Conservation (phyloP, 2,888 invertebrate genomes). For the Acholoe squamosa region DNA sequence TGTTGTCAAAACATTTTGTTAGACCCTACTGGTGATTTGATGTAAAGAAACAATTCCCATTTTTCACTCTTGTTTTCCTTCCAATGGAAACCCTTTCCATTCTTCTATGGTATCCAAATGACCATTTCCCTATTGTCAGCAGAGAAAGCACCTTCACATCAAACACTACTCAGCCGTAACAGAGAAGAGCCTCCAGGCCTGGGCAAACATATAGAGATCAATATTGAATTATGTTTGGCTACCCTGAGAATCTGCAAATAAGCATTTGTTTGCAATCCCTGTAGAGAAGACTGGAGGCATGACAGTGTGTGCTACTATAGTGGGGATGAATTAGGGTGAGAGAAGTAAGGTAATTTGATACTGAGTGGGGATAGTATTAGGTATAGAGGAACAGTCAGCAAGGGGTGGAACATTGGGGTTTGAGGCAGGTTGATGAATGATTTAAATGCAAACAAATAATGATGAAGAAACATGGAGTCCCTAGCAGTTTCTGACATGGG, state of each 20-base stretch:
- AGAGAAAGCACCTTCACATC: not conserved
- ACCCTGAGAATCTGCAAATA: constrained; percentile 4
- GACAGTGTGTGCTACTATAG: not conserved
- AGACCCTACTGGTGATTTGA: not conserved
- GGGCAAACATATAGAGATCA: constrained; percentile 25
- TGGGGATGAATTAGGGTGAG: not conserved
- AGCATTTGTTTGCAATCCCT: not conserved
- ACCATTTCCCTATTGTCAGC: not conserved
- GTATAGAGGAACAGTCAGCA: not conserved
- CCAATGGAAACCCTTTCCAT: not conserved
- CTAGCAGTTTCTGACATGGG: too few relatives aligned
- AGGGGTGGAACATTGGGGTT: not conserved
- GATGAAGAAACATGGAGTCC: not conserved
- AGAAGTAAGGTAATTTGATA: not conserved
- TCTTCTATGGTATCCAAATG: not conserved
- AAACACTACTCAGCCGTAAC: not conserved
- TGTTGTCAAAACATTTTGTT: not conserved
- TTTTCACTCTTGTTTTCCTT: not conserved
- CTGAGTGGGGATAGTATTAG: not conserved
- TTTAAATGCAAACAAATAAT: not conserved
- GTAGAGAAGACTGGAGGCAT: not conserved
- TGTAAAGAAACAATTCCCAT: not conserved
- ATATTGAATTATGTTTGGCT: constrained; percentile 21
- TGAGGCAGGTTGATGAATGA: not conserved
- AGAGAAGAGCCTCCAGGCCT: not conserved